Evolutionary conservation across 2,888 invertebrate species (phyloP), one percentile per base, ranked within the genome.

Genomic region (Trissolcus brochymenae): DNA sequence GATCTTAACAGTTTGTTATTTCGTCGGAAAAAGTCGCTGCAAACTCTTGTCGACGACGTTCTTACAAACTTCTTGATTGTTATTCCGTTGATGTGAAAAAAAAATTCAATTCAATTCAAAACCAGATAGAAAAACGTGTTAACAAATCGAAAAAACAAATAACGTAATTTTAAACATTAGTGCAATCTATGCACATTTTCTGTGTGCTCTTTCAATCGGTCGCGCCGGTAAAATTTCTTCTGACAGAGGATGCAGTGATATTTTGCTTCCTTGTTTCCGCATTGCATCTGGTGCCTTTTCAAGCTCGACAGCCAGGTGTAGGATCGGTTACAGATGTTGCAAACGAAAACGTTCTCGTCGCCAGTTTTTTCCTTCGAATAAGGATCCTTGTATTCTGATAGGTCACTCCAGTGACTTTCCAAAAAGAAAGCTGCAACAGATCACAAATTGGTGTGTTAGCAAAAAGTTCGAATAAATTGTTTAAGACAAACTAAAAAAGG

Each of bases 191-290:
- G 81, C 13, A 64, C 59, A 21, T 74, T 78, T 35, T 75, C 75
- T 1, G 78, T 53, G 35, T 85, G 85, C 25, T 79, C 78, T 53
- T 82, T 82, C 14, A 82, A 60, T 41, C 81, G 73, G 40, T 85
- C 85, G n/a, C 79, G 77, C 35, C 85, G 81, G 51, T 81, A 84
- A 73, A 85, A 86, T 57, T 81, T 82, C 53, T 78, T 83, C 17
- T 70, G 60, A 90, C 95, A 95, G 90, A 94, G 94, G 19, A 94
- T 94, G 88, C 95, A 95, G 87, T 94, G 93, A 89, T 95, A 95
- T 89, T 94, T 94, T 17, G 95, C 95, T 89, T 95, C 95, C 89
- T 95, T 95, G 49, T 83, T 79, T 14, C 88, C 89, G 75, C 88
- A 89, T 54, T 89, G 85, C 57, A 82, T 80, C 64, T 86, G 82